phyloP scores from a whole-genome alignment of 2,888 invertebrate species.

The Cephus spinipes region DNA sequence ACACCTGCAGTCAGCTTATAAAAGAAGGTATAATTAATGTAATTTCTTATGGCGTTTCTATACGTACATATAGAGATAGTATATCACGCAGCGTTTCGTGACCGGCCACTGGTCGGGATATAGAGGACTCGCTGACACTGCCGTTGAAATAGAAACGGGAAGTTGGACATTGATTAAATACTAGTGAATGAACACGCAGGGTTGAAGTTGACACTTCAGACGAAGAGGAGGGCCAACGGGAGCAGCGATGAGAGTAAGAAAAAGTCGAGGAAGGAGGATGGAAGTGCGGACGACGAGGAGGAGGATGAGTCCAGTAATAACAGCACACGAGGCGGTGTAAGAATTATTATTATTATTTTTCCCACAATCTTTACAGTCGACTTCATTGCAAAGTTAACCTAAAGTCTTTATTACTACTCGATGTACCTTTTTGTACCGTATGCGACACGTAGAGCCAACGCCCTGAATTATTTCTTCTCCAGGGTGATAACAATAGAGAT shows the following conservation, averaged over 20 bases:
- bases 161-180: too few relatives aligned
- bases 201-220: conserved; percentile 89
- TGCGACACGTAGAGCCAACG: too few relatives aligned
- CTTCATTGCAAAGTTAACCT: too few relatives aligned
- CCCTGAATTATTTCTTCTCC: too few relatives aligned
- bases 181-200: conserved; percentile 66
- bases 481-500: too few relatives aligned
- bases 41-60: too few relatives aligned
- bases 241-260: conserved; percentile 57
- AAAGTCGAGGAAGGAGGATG: conserved; percentile 62
- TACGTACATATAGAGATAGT: too few relatives aligned
- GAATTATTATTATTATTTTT: conserved; percentile 20
- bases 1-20: conserved; percentile 91
- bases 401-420: too few relatives aligned
- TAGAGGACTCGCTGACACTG: background rate
- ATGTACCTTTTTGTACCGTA: too few relatives aligned
- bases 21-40: conserved; percentile 71
- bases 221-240: conserved; percentile 73
- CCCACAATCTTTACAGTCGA: too few relatives aligned
- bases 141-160: background rate
- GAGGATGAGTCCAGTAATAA: conserved; percentile 73
- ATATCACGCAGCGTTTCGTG: too few relatives aligned
- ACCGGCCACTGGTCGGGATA: background rate
- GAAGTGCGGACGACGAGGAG: conserved; percentile 64
- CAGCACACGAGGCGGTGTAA: conserved; percentile 62